These are phyloP conservation scores for Poecilus cupreus DNA, from an alignment of 2,888 invertebrate species.

Conservation along the genomic window DNA sequence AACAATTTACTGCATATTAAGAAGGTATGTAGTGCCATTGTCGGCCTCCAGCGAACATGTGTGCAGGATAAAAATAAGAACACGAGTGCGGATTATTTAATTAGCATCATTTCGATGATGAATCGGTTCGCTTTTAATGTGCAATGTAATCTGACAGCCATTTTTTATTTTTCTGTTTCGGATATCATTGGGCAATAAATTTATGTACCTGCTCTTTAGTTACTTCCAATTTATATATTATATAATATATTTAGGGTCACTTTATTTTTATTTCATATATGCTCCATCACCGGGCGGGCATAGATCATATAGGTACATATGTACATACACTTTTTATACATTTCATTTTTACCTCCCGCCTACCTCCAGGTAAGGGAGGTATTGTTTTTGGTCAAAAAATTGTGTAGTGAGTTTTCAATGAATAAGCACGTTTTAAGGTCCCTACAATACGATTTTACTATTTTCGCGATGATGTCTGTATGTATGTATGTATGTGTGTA, in stretches of 20 bases:
- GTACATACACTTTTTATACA: no score
- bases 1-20: conserved; percentile 12
- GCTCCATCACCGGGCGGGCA: no score
- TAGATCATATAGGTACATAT: no score
- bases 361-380: no score
- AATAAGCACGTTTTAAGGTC: no score
- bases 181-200: background rate
- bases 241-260: no score
- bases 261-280: background rate
- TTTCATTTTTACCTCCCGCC: no score
- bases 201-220: background rate
- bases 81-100: conserved; percentile 44
- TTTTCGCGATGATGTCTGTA: no score
- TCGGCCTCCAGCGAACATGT: background rate
- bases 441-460: no score
- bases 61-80: conserved; percentile 2
- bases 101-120: conserved; percentile 54
- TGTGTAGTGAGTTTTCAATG: no score
- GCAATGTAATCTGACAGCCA: conserved; percentile 21
- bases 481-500: no score
- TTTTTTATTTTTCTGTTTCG: conserved; percentile 22
- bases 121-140: conserved; percentile 31
- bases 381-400: no score
- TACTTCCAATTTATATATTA: background rate
- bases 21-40: background rate